phyloP scores from a whole-genome alignment of 2,113 vertebrate genomes.

The Pristiophorus japonicus region DNA sequence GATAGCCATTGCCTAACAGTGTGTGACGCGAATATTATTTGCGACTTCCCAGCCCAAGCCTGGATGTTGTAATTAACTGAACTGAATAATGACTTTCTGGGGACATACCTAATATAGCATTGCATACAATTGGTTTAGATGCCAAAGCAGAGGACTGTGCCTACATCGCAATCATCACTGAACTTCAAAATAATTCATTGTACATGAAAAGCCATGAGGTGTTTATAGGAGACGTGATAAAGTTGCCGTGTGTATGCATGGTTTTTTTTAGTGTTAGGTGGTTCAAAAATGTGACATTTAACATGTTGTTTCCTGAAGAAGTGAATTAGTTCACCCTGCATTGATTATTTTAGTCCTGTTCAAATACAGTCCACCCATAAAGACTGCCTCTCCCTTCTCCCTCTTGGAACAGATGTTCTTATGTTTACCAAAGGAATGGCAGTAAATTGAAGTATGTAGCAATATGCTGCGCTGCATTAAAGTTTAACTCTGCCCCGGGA shows the following conservation, averaged over 20 bases:
- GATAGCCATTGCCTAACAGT: not conserved
- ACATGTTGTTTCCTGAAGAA: not conserved
- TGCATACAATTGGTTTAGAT: not conserved
- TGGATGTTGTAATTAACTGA: not conserved
- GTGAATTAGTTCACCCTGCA: not conserved
- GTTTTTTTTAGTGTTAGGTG: not conserved
- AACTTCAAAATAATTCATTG: not conserved
- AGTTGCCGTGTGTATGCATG: not conserved
- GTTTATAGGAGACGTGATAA: not conserved
- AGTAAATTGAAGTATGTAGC: not conserved
- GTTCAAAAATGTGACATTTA: not conserved
- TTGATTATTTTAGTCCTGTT: not conserved
- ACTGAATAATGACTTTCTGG: not conserved
- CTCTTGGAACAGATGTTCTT: not conserved
- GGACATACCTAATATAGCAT: not conserved
- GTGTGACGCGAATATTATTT: not conserved
- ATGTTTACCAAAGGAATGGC: not conserved
- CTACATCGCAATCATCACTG: not conserved
- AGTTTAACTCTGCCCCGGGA: not conserved
- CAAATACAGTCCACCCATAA: not conserved
- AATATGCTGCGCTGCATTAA: not conserved
- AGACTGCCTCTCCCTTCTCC: not conserved
- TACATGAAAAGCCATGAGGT: not conserved
- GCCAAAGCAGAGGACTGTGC: not conserved
- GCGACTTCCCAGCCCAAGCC: not conserved